Evolutionary conservation across 2,888 invertebrate genomes (phyloP).

Genomic region (Philonicus albiceps): DNA sequence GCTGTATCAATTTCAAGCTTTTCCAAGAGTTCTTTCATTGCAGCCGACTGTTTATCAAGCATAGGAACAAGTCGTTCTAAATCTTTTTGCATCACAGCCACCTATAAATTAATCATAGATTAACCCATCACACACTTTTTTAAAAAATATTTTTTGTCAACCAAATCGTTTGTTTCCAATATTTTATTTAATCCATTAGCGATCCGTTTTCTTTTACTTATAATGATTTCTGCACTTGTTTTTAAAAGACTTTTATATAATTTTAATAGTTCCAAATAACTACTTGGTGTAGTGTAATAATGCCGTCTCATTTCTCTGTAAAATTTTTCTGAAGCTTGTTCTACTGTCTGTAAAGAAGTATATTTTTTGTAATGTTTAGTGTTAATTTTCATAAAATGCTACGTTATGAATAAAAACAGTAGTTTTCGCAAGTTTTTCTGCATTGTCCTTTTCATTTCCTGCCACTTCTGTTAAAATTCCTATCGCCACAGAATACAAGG

Average conservation of each 20-base stretch:
- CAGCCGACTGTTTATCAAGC: slow-evolving; percentile 77
- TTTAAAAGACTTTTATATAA: slow-evolving; percentile 77
- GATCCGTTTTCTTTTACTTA: slow-evolving; percentile 72
- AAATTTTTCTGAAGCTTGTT: slow-evolving; percentile 77
- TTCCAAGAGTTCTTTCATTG: slow-evolving; percentile 78
- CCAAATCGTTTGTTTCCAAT: slow-evolving; percentile 58
- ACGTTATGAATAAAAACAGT: slow-evolving; percentile 79
- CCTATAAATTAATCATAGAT: slow-evolving; percentile 57
- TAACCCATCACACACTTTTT: background rate
- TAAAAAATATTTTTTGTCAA: slow-evolving; percentile 2
- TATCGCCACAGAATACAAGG: slow-evolving; percentile 81
- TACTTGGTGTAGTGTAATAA: slow-evolving; percentile 92
- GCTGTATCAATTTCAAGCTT: slow-evolving; percentile 81
- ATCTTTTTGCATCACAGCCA: slow-evolving; percentile 86
- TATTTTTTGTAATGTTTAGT: background rate
- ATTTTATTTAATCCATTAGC: slow-evolving; percentile 73
- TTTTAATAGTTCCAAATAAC: slow-evolving; percentile 85
- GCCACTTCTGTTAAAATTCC: slow-evolving; percentile 71
- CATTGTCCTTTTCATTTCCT: slow-evolving; percentile 65
- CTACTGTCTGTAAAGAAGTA: slow-evolving; percentile 72
- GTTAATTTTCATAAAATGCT: background rate
- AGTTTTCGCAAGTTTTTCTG: slow-evolving; percentile 68
- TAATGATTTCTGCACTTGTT: slow-evolving; percentile 74
- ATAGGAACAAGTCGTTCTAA: slow-evolving; percentile 82
- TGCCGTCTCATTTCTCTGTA: slow-evolving; percentile 84